Conservation (phyloP, 2,797 vertebrate genomes). For the Vultur gryphus region DNA sequence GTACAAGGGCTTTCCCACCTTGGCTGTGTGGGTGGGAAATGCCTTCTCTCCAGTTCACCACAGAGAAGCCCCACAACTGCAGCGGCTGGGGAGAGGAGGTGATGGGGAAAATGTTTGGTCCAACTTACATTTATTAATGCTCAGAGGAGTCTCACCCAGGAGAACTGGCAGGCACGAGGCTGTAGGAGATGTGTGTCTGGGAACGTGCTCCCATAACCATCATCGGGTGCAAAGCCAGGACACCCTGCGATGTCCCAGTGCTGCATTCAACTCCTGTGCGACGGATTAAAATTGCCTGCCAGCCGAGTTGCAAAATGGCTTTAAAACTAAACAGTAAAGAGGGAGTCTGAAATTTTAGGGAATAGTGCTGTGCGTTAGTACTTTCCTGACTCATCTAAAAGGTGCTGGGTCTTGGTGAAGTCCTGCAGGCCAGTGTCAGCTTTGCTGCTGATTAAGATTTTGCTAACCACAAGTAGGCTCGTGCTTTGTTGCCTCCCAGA, state of each 20-base stretch:
- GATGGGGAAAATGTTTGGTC: not conserved
- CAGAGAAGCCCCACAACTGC: not conserved
- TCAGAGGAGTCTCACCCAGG: not conserved
- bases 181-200: not conserved
- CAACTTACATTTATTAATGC: not conserved
- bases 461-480: fast-evolving
- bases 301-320: not conserved
- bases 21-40: not conserved
- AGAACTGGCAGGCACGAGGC: not conserved
- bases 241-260: not conserved
- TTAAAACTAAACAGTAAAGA: not conserved
- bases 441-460: not conserved
- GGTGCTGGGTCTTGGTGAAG: not conserved
- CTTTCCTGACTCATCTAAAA: not conserved
- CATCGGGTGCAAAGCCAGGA: fast-evolving
- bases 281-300: not conserved
- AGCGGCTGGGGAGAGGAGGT: not conserved
- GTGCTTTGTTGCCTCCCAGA: not conserved
- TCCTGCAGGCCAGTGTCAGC: not conserved
- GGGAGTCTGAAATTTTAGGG: not conserved
- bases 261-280: fast-evolving
- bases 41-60: not conserved
- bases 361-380: not conserved
- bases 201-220: not conserved
- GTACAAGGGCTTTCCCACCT: not conserved